Evolutionary conservation across 2,113 vertebrate species (phyloP).

Genomic region (Charadrius vociferus): DNA sequence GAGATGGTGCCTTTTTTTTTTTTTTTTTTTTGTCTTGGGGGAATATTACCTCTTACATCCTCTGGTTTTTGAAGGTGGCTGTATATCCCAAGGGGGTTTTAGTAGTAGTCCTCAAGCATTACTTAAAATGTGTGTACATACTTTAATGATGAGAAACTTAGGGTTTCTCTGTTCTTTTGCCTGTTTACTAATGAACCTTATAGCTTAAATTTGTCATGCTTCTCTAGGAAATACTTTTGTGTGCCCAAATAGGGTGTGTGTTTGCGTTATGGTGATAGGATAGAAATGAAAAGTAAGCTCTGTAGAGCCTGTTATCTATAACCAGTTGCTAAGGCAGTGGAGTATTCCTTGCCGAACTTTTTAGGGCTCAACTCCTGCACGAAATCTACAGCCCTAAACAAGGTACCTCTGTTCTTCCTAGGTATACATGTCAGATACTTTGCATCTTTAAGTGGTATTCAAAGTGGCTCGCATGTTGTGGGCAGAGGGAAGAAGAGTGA

Average conservation of each 20-base stretch:
- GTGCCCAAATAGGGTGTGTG: background rate
- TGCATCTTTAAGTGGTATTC: background rate
- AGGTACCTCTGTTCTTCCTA: background rate
- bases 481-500: background rate
- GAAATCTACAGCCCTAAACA: background rate
- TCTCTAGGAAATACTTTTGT: background rate
- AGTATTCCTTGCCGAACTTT: background rate
- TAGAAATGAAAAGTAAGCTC: background rate
- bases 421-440: background rate
- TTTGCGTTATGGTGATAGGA: background rate
- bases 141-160: background rate
- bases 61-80: background rate
- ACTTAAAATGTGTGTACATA: background rate
- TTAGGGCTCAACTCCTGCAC: background rate
- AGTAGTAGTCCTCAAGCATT: background rate
- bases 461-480: background rate
- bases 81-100: background rate
- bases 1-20: background rate
- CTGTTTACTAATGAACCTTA: background rate
- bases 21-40: background rate
- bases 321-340: background rate
- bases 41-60: background rate
- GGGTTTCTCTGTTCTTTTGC: background rate
- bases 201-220: background rate
- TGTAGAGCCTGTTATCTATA: background rate